A percentile compares a stretch with the other conserved stretches of the same genome.
phyloP scores from a whole-genome alignment of 2,888 invertebrate species.

The Drosophila glabriapex region DNA sequence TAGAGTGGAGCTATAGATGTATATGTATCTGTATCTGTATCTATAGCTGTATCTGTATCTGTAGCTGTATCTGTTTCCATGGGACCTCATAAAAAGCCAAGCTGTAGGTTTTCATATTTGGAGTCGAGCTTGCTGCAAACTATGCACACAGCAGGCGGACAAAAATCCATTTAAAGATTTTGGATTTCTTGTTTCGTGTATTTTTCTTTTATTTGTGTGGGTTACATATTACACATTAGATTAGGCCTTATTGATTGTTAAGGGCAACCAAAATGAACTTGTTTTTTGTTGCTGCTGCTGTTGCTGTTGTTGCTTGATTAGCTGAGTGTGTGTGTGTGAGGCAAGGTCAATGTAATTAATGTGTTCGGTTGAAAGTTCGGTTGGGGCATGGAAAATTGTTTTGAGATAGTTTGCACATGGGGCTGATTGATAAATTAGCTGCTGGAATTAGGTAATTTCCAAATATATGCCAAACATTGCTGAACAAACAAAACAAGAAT shows the following conservation, averaged over 20 bases:
- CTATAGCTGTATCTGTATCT: not conserved
- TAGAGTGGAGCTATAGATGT: not conserved
- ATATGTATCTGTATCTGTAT: not conserved
- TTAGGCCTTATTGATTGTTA: conserved; percentile 56
- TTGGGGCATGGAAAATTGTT: not conserved
- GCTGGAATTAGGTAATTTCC: conserved; percentile 28
- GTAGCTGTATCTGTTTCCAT: not conserved
- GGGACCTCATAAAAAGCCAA: conserved; percentile 34
- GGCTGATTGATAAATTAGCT: conserved; percentile 50
- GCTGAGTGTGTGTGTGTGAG: not conserved
- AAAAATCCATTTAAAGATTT: conserved; percentile 56
- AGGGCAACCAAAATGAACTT: conserved; percentile 55
- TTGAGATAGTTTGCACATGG: conserved; percentile 49
- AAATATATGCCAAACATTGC: not conserved
- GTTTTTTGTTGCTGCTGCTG: conserved; percentile 30
- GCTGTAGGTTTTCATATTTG: conserved; percentile 33
- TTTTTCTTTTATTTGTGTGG: conserved; percentile 34
- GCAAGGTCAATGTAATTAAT: conserved; percentile 59
- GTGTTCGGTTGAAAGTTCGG: conserved; percentile 19
- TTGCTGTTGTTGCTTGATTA: not conserved
- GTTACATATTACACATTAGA: conserved; percentile 65
- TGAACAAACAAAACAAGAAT: conserved; percentile 27
- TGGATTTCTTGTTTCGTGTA: conserved; percentile 13
- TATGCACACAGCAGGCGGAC: conserved; percentile 61
- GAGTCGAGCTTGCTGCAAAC: conserved; percentile 51